Evolutionary conservation across 2,888 invertebrate genomes (phyloP).

Genomic region (Plagodis dolabraria): DNA sequence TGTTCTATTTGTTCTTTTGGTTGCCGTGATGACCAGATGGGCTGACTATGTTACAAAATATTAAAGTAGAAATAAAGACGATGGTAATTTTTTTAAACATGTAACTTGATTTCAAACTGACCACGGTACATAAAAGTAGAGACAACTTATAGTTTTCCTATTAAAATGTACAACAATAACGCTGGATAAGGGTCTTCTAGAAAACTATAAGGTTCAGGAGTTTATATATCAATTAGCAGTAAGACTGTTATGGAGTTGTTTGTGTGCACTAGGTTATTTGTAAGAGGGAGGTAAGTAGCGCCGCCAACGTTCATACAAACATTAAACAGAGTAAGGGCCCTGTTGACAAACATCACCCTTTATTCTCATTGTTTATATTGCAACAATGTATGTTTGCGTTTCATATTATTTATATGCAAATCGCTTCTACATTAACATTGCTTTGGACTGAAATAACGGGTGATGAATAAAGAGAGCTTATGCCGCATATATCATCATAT

Average conservation of each 20-base stretch:
- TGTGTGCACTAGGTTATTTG: slow-evolving; percentile 29
- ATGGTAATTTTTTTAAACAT: too few species aligned
- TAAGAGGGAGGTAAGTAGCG: slow-evolving; percentile 25
- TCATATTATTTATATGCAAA: slow-evolving; percentile 67
- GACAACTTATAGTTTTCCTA: slow-evolving; percentile 6
- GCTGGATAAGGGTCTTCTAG: too few species aligned
- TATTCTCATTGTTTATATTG: slow-evolving; percentile 68
- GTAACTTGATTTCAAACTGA: too few species aligned
- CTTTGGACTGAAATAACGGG: slow-evolving; percentile 31
- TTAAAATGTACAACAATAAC: too few species aligned
- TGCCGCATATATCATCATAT: slow-evolving; percentile 13
- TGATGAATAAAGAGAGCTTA: slow-evolving; percentile 14
- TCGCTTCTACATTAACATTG: slow-evolving; percentile 58
- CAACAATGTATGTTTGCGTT: slow-evolving; percentile 67
- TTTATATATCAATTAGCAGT: slow-evolving; percentile 21
- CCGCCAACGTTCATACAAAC: slow-evolving; percentile 31
- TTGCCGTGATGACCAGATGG: too few species aligned
- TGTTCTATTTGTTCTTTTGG: too few species aligned
- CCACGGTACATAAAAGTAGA: not conserved
- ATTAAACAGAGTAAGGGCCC: slow-evolving; percentile 53
- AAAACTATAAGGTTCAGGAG: slow-evolving; percentile 19
- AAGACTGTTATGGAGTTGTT: slow-evolving; percentile 15
- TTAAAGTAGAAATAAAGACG: too few species aligned
- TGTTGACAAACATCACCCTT: slow-evolving; percentile 75
- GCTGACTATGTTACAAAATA: too few species aligned